These are phyloP conservation scores for Mesodorylaimus sp. DNA, from an alignment of 2,888 invertebrate species.

Conservation along the genomic window DNA sequence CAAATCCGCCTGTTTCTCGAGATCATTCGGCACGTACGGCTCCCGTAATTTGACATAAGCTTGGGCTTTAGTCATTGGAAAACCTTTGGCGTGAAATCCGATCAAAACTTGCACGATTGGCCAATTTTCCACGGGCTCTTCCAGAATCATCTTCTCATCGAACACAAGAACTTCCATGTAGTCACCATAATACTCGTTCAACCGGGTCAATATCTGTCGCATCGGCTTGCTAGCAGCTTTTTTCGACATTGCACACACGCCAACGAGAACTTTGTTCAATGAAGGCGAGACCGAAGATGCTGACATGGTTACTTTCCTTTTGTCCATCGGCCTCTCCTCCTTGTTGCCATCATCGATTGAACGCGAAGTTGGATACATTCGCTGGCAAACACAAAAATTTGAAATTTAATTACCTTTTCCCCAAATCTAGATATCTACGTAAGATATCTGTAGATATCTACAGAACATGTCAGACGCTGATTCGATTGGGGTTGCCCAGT, in stretches of 20 bases:
- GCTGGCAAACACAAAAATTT: too few species aligned
- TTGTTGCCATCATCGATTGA: too few species aligned
- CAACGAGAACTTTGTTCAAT: slow-evolving; percentile 69
- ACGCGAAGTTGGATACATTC: too few species aligned
- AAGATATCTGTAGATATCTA: too few species aligned
- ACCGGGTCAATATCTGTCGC: slow-evolving; percentile 86
- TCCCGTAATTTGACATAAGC: slow-evolving; percentile 77
- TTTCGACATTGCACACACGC: slow-evolving; percentile 93
- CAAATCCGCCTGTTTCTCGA: slow-evolving; percentile 93
- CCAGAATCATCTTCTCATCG: slow-evolving; percentile 81
- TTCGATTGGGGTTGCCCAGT: too few species aligned
- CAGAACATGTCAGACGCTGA: too few species aligned
- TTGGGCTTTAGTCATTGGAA: slow-evolving; percentile 92
- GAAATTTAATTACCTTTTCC: too few species aligned
- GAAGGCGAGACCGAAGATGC: too few species aligned
- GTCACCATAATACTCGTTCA: slow-evolving; percentile 57
- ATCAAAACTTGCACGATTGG: slow-evolving; percentile 91
- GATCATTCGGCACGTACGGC: slow-evolving; percentile 92
- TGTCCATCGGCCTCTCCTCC: too few species aligned
- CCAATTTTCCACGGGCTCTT: slow-evolving; percentile 92
- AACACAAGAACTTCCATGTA: slow-evolving; percentile 50
- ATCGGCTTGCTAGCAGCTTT: slow-evolving; percentile 98
- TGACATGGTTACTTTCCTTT: too few species aligned
- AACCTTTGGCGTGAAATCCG: slow-evolving; percentile 55
- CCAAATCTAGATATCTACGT: too few species aligned